These are phyloP conservation scores for Labeo rohita DNA, from an alignment of 2,113 vertebrate species.

Conservation along the genomic window DNA sequence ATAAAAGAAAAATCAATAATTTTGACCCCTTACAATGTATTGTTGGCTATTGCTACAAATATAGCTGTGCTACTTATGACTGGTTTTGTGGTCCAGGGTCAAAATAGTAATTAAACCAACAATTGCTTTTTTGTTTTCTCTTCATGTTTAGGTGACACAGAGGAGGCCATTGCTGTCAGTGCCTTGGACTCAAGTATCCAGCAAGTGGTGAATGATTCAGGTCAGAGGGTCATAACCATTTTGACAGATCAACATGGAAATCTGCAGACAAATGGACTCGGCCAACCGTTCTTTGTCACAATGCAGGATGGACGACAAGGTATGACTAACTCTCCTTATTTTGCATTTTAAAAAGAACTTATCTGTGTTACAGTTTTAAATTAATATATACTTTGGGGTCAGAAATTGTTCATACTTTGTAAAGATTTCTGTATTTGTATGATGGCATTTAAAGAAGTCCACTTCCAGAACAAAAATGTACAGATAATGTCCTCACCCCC, in stretches of 20 bases:
- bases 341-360: not conserved
- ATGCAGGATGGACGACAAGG: conserved; percentile 88
- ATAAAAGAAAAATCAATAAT: no score
- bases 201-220: conserved; percentile 76
- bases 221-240: conserved; percentile 88
- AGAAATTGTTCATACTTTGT: no score
- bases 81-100: no score
- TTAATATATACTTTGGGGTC: not conserved
- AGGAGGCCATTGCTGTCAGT: conserved; percentile 75
- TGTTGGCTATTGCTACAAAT: no score
- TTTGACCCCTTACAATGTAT: no score
- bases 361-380: not conserved
- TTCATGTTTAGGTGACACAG: conserved; percentile 67
- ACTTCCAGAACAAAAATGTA: no score
- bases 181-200: conserved; percentile 76
- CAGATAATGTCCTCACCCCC: no score
- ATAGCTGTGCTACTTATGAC: no score
- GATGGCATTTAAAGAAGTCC: no score
- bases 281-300: conserved; percentile 85
- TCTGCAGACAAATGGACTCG: conserved; percentile 77
- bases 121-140: not conserved
- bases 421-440: no score
- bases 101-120: not conserved
- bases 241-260: conserved; percentile 84
- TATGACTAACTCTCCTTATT: conserved; percentile 52